Base-by-base conservation (phyloP, 2,797 vertebrate species). In the Notoglanidium macrostoma region DNA sequence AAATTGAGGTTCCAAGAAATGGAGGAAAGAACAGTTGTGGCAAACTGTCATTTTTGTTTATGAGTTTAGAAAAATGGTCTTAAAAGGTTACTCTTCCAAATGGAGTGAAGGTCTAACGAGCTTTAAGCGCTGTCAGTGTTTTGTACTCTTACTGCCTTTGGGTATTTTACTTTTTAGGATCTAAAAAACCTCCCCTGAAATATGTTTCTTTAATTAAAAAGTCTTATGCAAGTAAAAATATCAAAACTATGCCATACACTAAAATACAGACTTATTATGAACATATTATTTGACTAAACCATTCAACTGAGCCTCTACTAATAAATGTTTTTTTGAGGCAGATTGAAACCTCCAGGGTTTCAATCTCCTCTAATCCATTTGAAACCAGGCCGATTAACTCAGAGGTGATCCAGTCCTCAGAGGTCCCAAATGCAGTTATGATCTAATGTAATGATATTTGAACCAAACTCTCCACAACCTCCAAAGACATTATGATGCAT, bases 311-410 rank as follows among this genome's bases (percentile, higher is more conserved):
- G 35, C 35, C 23, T 76, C 46, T 67, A 55, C 59, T 77, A 63
- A 78, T 32, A 2, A 84, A 61, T 79, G 35, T 23, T 67, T 76
- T 83, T 35, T 29, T 78, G 70, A 61, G 32, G 46, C 57, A 84
- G 19, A 77, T 61, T 49, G 23, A 81, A 61, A 61, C 11, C n/a
- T 88, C 49, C 65, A 85, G 19, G 32, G 55, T 85, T 85, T 35
- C 17, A 87, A 19, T 83, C 32, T 70, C 29, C 57, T 81, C 9
- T 84, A 61, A 86, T 84, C 65, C 74, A 81, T 40, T 79, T 88
- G 32, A 70, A 83, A 85, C 67, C n/a, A 87, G 32, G 29, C 54
- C 17, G 49, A 86, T 87, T 82, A 86, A 80, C 67, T 85, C 73
- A 61, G 73, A 80, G 6, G 49, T 73, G 61, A 85, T 65, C 57